phyloP scores from a whole-genome alignment of 2,797 vertebrate species.

The Clarias platycephalus region DNA sequence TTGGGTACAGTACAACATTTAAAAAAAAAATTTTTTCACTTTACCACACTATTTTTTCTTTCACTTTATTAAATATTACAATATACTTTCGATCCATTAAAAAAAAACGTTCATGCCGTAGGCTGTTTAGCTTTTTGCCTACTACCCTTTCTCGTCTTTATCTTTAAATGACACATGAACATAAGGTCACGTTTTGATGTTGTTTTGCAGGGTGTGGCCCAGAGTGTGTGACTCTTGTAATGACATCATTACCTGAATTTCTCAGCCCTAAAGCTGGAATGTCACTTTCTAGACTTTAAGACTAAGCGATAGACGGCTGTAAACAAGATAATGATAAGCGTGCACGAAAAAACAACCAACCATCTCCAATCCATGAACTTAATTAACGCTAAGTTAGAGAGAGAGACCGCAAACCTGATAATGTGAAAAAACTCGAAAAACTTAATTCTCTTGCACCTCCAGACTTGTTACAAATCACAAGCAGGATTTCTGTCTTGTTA shows the following conservation, averaged over 20 bases:
- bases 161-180: neutral
- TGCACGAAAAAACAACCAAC: neutral
- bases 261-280: neutral
- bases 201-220: neutral
- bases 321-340: neutral
- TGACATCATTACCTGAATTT: neutral
- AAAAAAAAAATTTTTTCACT: no score
- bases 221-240: neutral
- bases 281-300: neutral
- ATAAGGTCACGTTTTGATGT: neutral
- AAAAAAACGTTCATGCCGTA: neutral
- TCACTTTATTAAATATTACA: neutral
- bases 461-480: neutral
- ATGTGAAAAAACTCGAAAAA: neutral
- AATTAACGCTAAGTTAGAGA: neutral
- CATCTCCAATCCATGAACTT: neutral
- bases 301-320: neutral
- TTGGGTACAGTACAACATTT: no score
- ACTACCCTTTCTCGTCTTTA: neutral
- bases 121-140: neutral
- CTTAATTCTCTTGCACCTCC: neutral
- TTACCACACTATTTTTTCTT: no score
- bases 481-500: neutral
- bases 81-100: neutral
- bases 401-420: neutral